Percentiles rank a stretch among this genome's conserved stretches.
Conservation (phyloP, 2,113 vertebrate species). For the Chaetura pelagica region DNA sequence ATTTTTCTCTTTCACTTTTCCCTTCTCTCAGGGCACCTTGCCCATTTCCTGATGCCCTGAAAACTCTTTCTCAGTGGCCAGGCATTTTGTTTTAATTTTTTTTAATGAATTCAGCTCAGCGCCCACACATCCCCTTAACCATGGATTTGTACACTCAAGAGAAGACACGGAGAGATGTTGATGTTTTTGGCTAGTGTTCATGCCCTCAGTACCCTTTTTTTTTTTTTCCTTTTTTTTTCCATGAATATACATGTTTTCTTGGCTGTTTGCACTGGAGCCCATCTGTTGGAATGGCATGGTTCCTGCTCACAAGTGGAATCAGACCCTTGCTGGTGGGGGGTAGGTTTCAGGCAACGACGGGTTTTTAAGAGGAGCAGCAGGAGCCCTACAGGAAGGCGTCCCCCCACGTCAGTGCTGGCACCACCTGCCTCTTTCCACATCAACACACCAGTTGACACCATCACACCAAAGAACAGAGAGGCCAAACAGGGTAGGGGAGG, state of each 20-base stretch:
- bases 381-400: background rate
- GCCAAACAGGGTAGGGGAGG: background rate
- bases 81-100: constrained; percentile 58
- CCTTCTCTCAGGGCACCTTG: constrained; percentile 12
- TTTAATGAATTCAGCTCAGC: constrained; percentile 59
- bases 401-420: background rate
- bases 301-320: constrained; percentile 67
- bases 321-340: constrained; percentile 29
- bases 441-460: constrained; percentile 50
- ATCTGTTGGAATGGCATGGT: constrained; percentile 71
- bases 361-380: constrained; percentile 7
- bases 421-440: constrained; percentile 32
- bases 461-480: fast-evolving
- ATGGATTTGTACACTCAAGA: constrained; percentile 59
- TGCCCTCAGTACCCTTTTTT: constrained; percentile 51
- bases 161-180: constrained; percentile 59
- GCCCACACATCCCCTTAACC: constrained; percentile 33
- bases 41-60: constrained; percentile 34
- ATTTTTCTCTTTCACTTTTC: background rate
- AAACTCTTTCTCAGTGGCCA: constrained; percentile 4
- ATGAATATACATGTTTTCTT: constrained; percentile 73
- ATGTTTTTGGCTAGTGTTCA: constrained; percentile 68
- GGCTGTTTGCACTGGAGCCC: constrained; percentile 54
- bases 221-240: background rate
- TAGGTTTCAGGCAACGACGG: background rate